Evolutionary conservation across 2,888 invertebrate species (phyloP).

Genomic region (Eupithecia exiguata): DNA sequence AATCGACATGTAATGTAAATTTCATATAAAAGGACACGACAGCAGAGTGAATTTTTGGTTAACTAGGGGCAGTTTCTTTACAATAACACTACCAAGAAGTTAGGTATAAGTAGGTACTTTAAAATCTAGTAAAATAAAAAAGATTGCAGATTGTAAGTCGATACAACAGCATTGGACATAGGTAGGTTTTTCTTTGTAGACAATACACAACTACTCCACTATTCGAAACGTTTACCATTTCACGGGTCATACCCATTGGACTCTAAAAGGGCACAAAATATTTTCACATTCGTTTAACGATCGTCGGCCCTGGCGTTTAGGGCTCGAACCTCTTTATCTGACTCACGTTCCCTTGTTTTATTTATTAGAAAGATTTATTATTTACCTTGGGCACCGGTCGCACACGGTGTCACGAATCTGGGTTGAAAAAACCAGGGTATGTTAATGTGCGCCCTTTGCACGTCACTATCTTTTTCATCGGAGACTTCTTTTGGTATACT

Average conservation of each 20-base stretch:
- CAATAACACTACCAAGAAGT: no score
- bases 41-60: no score
- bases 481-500: slow-evolving; percentile 50
- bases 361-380: slow-evolving; percentile 84
- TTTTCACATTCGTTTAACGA: slow-evolving; percentile 82
- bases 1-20: no score
- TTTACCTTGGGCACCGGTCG: slow-evolving; percentile 77
- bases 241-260: slow-evolving; percentile 36
- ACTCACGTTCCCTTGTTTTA: slow-evolving; percentile 82
- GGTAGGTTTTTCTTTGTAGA: slow-evolving; percentile 8
- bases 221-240: slow-evolving; percentile 21
- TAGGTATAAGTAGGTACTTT: not conserved
- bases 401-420: slow-evolving; percentile 83
- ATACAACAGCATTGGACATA: not conserved
- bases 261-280: slow-evolving; percentile 73
- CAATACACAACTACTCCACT: slow-evolving; percentile 9
- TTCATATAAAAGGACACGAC: no score
- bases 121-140: not conserved
- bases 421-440: slow-evolving; percentile 76
- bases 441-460: slow-evolving; percentile 76
- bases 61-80: no score
- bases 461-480: slow-evolving; percentile 71
- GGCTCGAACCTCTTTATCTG: slow-evolving; percentile 82
- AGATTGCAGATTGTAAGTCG: not conserved
- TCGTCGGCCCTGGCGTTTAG: slow-evolving; percentile 73